Evolutionary conservation across 2,888 invertebrate species (phyloP), one percentile per base, ranked within the genome.

Genomic region (Germaria angustata): DNA sequence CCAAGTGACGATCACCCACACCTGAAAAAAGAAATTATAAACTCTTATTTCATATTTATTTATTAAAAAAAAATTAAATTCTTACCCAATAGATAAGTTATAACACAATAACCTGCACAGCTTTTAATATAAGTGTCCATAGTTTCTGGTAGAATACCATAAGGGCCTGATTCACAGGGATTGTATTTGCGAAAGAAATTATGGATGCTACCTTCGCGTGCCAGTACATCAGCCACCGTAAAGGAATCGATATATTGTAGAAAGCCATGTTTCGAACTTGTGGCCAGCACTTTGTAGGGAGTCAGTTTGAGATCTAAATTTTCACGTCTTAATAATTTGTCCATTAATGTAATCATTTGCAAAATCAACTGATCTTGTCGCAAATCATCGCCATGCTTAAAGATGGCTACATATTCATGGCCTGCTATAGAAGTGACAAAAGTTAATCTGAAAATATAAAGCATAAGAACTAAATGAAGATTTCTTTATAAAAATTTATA

Each of bases 341-440:
- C 99, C 98, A 99, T 99, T 13, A 99, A 92, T 0, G 98, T 97
- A 46, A 99, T 99, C 93, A 99, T 99, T 92, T 99, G 99, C 57
- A 99, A 92, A 81, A 99, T 97, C 1, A 99, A 93, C 91, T 99
- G 99, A 92, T 99, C 99, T 92, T 99, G 99, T 2, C 99, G 93
- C 66, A 99, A 92, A 90, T 99, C 99, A 91, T 99, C 99, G 1
- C 99, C 99, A 87, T 98, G 95, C 90, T 99, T 99, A 91, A 99
- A 99, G 82, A 99, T 99, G 0, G 98, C 96, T 15, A 97, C 96
- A 91, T 99, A 99, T 39, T 94, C 93, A 44, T 95, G 95, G 22
- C 87, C 94, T 1, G 88, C 88, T 78, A 95, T 94, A 0, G 95
- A 94, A 0, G 97, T 97, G 13, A 95, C 92, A 90, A 99, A 99